Conservation (phyloP, 2,113 vertebrate species). For the Strix aluco region DNA sequence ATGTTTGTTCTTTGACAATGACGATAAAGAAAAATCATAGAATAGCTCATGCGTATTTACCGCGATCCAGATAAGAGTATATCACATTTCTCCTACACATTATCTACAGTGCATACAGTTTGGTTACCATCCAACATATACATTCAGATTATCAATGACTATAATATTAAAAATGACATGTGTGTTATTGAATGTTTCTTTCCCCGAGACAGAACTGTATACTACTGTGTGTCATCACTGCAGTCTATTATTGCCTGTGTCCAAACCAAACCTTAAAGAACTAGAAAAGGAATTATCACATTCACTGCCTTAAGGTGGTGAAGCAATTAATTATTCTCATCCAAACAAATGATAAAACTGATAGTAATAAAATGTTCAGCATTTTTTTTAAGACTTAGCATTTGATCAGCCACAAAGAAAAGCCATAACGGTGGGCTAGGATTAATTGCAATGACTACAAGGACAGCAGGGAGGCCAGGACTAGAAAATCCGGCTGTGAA, state of each 20-base stretch:
- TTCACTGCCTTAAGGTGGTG: neutral
- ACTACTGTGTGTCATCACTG: neutral
- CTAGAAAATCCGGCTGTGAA: neutral
- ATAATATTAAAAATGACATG: slow-evolving; percentile 53
- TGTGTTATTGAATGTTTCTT: neutral
- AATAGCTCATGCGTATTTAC: slow-evolving; percentile 33
- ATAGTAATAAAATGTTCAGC: neutral
- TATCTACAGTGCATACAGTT: neutral
- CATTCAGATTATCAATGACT: slow-evolving; percentile 19
- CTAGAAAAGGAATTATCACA: neutral
- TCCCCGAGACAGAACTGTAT: neutral
- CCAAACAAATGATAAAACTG: slow-evolving; percentile 2
- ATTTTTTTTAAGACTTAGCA: neutral
- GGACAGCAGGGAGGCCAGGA: neutral
- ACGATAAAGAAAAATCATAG: neutral
- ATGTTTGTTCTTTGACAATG: slow-evolving; percentile 16
- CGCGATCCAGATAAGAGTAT: neutral
- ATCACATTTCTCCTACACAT: neutral
- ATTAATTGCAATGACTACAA: neutral
- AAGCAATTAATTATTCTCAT: neutral
- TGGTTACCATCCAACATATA: slow-evolving; percentile 24
- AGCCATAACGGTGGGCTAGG: neutral
- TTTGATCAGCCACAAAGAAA: slow-evolving; percentile 2
- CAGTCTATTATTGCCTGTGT: neutral
- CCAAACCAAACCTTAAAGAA: slow-evolving; percentile 3